Conservation (phyloP, 92 coral and sea anemone genomes). For the Zoanthus sociatus region DNA sequence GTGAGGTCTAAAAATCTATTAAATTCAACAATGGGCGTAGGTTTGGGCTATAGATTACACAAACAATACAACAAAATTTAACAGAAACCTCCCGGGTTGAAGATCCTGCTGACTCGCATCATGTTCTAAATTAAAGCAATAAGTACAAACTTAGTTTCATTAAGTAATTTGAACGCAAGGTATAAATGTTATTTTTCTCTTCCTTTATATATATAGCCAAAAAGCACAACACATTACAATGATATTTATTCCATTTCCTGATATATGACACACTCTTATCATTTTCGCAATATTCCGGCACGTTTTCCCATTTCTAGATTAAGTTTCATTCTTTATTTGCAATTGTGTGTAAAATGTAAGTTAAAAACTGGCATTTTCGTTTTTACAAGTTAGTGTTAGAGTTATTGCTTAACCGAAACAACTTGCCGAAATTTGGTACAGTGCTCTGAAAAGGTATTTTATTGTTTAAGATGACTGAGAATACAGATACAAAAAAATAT, state of each 20-base stretch:
- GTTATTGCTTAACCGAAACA: no score
- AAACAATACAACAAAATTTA: background rate
- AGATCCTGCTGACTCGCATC: background rate
- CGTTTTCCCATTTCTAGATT: background rate
- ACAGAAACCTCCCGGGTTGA: no score
- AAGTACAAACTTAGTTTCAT: background rate
- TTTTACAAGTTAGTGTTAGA: no score
- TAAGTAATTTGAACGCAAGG: background rate
- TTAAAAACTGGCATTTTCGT: no score
- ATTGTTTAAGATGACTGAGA: no score
- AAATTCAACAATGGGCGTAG: no score
- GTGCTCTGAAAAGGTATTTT: no score
- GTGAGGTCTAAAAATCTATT: no score
- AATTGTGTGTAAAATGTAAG: background rate
- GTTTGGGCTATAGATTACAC: background rate
- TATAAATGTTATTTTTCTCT: background rate
- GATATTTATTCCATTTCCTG: slow-evolving; percentile 3
- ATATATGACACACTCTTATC: background rate
- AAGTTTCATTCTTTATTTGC: background rate
- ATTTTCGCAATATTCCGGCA: background rate
- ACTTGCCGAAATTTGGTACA: no score
- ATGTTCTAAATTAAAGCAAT: background rate
- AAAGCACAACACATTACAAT: background rate
- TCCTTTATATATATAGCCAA: background rate
- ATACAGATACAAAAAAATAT: no score